Conservation (phyloP, 92 coral and sea anemone genomes). For the Actinostola sp. region DNA sequence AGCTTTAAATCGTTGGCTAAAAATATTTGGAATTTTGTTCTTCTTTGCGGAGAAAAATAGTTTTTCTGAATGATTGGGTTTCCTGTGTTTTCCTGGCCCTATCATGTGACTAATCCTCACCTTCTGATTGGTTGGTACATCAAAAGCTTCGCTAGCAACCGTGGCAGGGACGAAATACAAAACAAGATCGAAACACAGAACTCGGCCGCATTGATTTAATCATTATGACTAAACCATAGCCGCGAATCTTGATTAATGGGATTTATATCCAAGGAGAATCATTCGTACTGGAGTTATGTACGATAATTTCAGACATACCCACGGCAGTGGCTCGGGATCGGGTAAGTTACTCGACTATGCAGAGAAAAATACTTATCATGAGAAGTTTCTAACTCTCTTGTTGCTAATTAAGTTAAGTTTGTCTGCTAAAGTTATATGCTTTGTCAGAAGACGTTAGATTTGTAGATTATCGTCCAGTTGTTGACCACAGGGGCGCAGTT, state of each 20-base stretch:
- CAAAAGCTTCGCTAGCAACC: constrained; percentile 74
- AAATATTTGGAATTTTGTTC: not conserved
- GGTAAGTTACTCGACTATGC: constrained; percentile 38
- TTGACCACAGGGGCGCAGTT: too few relatives aligned
- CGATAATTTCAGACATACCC: constrained; percentile 67
- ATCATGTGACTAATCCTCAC: constrained; percentile 31
- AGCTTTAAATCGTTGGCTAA: too few relatives aligned
- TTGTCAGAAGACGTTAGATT: too few relatives aligned
- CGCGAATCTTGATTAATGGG: constrained; percentile 4
- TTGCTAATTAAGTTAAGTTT: constrained; percentile 5
- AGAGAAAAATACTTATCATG: not conserved
- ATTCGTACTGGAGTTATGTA: constrained; percentile 20
- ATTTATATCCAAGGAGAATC: not conserved
- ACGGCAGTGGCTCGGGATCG: constrained; percentile 63
- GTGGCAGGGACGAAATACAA: constrained; percentile 27
- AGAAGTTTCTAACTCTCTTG: not conserved
- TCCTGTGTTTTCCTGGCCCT: constrained; percentile 6
- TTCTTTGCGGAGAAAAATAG: not conserved
- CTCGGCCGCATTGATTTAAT: too few relatives aligned
- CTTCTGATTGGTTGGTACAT: constrained; percentile 39
- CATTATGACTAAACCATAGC: not conserved
- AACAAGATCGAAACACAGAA: too few relatives aligned
- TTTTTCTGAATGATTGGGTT: not conserved
- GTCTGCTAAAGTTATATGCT: not conserved
- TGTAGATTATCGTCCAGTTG: too few relatives aligned